Percentiles rank a stretch among this genome's conserved stretches.
These are phyloP conservation scores for Neoseiulus cucumeris DNA, from an alignment of 1,140 invertebrate genomes.

Conservation along the genomic window DNA sequence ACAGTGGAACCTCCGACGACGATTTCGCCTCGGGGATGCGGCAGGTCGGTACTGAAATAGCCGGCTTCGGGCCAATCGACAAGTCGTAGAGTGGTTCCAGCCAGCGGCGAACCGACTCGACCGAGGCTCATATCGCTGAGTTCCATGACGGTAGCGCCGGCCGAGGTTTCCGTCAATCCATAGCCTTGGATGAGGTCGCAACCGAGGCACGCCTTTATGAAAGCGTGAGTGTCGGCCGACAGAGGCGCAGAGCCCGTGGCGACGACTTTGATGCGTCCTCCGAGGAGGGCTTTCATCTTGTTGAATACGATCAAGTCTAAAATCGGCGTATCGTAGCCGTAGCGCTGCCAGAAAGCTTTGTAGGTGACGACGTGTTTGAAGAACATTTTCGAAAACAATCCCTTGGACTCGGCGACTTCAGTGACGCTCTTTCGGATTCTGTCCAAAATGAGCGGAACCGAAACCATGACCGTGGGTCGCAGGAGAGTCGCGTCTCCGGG, in stretches of 20 bases:
- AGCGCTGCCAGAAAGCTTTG: conserved; percentile 16
- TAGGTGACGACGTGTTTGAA: conserved; percentile 14
- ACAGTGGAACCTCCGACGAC: conserved; percentile 74
- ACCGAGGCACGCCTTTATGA: conserved; percentile 16
- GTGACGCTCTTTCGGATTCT: conserved; percentile 20
- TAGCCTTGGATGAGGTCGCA: conserved; percentile 18
- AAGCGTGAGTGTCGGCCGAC: conserved; percentile 35
- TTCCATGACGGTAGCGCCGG: conserved; percentile 24
- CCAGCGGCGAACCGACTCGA: conserved; percentile 67
- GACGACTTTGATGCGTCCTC: conserved; percentile 63
- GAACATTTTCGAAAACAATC: conserved; percentile 13
- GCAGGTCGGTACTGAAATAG: conserved; percentile 62
- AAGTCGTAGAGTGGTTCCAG: conserved; percentile 61
- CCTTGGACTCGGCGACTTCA: conserved; percentile 12
- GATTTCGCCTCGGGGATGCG: conserved; percentile 77
- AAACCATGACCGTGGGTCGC: conserved; percentile 23
- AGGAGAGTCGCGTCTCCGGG: conserved; percentile 23
- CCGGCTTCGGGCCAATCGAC: conserved; percentile 83
- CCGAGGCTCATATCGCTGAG: conserved; percentile 47
- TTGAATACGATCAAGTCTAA: conserved; percentile 39
- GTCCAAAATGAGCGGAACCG: conserved; percentile 22
- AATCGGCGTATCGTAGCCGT: conserved; percentile 15
- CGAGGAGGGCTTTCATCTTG: conserved; percentile 50
- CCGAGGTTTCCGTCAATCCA: conserved; percentile 17
- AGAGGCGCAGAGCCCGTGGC: conserved; percentile 82